Evolutionary conservation across 1,140 invertebrate genomes (phyloP).

Genomic region (Drosophila lacertosa): DNA sequence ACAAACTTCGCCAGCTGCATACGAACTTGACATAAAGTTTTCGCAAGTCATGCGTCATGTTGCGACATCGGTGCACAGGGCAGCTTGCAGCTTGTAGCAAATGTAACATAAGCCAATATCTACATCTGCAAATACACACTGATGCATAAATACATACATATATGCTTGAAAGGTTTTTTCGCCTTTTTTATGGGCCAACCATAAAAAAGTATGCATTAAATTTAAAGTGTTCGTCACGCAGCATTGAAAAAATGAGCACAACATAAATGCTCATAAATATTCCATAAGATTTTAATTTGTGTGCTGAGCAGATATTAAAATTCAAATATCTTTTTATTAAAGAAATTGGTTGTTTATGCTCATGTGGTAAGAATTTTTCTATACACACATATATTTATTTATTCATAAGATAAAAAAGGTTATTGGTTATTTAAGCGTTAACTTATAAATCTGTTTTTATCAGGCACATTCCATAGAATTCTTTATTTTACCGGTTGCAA

Average conservation of each 20-base stretch:
- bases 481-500: no score
- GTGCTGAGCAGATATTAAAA: conserved; percentile 4
- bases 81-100: conserved; percentile 5
- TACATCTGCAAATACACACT: background rate
- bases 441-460: no score
- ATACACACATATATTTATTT: no score
- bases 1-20: conserved; percentile 53
- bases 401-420: no score
- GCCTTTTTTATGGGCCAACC: background rate
- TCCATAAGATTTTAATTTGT: conserved; percentile 3
- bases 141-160: background rate
- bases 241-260: background rate
- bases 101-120: conserved; percentile 11
- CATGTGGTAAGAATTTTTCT: no score
- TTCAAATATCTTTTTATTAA: background rate
- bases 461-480: no score
- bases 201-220: conserved; percentile 14
- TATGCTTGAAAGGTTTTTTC: background rate
- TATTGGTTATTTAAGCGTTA: no score
- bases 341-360: background rate
- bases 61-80: conserved; percentile 6
- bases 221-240: conserved; percentile 5
- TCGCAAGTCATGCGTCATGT: conserved; percentile 19
- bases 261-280: conserved; percentile 1
- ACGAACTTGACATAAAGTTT: conserved; percentile 26